These are phyloP conservation scores for Arnoldichthys spilopterus DNA, from an alignment of 2,797 vertebrate species.

Conservation along the genomic window DNA sequence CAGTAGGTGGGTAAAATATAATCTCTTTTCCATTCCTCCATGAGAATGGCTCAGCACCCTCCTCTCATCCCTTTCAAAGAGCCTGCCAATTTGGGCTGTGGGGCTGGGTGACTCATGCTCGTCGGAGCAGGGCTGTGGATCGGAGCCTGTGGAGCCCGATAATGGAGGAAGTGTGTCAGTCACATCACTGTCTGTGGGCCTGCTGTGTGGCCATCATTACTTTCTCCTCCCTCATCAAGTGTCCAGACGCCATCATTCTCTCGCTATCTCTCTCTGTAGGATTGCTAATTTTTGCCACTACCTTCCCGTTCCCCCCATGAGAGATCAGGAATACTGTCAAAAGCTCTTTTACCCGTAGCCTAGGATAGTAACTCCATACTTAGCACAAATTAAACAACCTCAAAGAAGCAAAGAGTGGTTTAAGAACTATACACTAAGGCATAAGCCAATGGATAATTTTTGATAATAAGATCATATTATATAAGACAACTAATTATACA, in stretches of 20 bases:
- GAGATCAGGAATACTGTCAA: neutral
- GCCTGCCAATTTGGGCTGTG: slow-evolving; percentile 56
- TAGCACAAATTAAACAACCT: too few species aligned
- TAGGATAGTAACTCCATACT: too few species aligned
- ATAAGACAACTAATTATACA: too few species aligned
- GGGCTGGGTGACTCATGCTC: slow-evolving; percentile 52
- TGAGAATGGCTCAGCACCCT: slow-evolving; percentile 55
- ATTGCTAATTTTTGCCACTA: neutral
- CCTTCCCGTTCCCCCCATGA: neutral
- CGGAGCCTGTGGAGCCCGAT: slow-evolving; percentile 55
- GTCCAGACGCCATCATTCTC: slow-evolving; percentile 28
- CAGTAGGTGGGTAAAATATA: slow-evolving; percentile 53
- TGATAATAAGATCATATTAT: too few species aligned
- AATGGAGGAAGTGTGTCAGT: slow-evolving; percentile 60
- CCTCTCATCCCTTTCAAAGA: slow-evolving; percentile 58
- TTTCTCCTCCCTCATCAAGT: slow-evolving; percentile 43
- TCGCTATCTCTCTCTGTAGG: slow-evolving; percentile 6
- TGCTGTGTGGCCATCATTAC: slow-evolving; percentile 45
- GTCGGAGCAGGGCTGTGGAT: slow-evolving; percentile 46
- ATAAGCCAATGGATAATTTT: too few species aligned
- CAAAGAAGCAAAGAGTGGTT: too few species aligned
- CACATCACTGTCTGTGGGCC: slow-evolving; percentile 50
- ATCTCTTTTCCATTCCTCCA: slow-evolving; percentile 58
- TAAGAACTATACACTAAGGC: too few species aligned
- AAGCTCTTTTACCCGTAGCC: too few species aligned